Base-by-base conservation (phyloP, 2,888 invertebrate genomes). In the Lacanobia oleracea region DNA sequence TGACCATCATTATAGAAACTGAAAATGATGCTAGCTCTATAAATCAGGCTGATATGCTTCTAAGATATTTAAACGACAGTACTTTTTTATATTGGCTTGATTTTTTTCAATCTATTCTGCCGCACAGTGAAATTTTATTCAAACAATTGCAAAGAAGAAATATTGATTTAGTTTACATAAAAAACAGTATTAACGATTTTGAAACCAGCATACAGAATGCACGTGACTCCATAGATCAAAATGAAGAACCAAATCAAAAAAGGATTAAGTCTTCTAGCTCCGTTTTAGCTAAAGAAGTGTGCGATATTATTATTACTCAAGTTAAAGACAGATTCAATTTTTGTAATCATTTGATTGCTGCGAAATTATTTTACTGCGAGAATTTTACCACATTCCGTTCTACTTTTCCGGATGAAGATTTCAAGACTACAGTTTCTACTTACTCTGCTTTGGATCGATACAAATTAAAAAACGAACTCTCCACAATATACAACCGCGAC, bases 311-410 rank as follows among this genome's bases (percentile, higher is more conserved):
- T n/a, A n/a, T n/a, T n/a, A n/a, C n/a, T n/a, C n/a, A n/a, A n/a
- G n/a, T n/a, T n/a, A n/a, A n/a, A n/a, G n/a, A n/a, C n/a, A n/a
- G n/a, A n/a, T n/a, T n/a, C n/a, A n/a, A n/a, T n/a, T 57, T 57
- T n/a, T 57, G 57, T 37, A 57, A 57, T 57, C 57, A 57, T 21
- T 57, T 57, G n/a, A 57, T 57, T 14, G 57, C 57, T 1, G 57
- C 57, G 1, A 57, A 57, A 57, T 57, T 57, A 57, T 57, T 57
- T 57, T 57, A 40, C n/a, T 57, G 37, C n/a, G 57, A 57, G 37
- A 57, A 57, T n/a, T 57, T 57, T 37, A 37, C 37, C 12, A 7
- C 57, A 1, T 57, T 4, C 37, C 57, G 57, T 57, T 57, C 12
- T 54, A 37, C 37, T 37, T 57, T 57, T 57, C 37, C 37, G 1